phyloP scores from a whole-genome alignment of 2,797 vertebrate genomes.

The Alca torda region DNA sequence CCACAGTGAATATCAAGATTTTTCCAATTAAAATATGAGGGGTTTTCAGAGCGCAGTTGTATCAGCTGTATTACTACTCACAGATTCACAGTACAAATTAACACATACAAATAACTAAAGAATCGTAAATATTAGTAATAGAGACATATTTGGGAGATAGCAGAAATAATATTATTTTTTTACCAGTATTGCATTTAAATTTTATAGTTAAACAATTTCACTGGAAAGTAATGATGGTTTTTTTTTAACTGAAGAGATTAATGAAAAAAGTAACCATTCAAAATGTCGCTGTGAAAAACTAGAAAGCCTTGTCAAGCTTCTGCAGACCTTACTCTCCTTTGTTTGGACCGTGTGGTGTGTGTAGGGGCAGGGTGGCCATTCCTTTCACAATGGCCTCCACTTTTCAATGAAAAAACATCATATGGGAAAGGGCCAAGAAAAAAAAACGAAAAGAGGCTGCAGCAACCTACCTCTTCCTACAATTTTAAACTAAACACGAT shows the following conservation, averaged over 20 bases:
- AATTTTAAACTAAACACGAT: neutral
- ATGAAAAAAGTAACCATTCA: neutral
- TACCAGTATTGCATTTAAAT: neutral
- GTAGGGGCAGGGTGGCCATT: neutral
- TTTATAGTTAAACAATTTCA: neutral
- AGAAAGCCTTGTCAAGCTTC: neutral
- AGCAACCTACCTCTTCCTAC: neutral
- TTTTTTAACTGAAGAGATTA: neutral
- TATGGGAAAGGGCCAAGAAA: neutral
- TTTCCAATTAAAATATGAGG: conserved; percentile 24
- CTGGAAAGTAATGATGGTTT: neutral
- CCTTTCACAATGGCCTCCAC: neutral
- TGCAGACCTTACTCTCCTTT: neutral
- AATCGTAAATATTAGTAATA: neutral
- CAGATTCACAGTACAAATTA: neutral
- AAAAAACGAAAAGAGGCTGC: neutral
- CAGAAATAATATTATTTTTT: neutral
- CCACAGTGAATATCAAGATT: conserved; percentile 9
- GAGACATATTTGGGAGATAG: neutral
- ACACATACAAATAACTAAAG: neutral
- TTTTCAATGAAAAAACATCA: neutral
- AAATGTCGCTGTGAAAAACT: neutral
- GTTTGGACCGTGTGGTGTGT: too few species aligned
- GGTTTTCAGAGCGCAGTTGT: neutral
- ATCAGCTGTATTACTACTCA: neutral